Percentiles rank a stretch among this genome's conserved stretches.
These are phyloP conservation scores for Ptychadena robeensis DNA, from an alignment of 2,797 vertebrate species.

Conservation along the genomic window DNA sequence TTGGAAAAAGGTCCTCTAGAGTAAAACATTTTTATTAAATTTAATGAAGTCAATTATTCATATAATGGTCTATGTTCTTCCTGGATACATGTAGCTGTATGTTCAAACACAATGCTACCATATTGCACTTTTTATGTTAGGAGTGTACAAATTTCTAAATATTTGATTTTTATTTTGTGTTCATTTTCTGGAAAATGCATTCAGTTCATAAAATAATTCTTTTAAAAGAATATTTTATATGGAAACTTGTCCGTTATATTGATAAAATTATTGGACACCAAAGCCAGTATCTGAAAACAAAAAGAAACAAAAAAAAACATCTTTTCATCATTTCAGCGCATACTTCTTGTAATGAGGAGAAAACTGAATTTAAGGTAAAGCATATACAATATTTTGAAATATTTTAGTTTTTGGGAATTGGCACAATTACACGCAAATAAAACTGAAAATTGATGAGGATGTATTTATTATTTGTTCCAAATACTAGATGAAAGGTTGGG, in stretches of 20 bases:
- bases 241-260: slow-evolving; percentile 50
- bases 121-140: slow-evolving; percentile 19
- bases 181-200: slow-evolving; percentile 29
- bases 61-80: slow-evolving; percentile 43
- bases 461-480: slow-evolving; percentile 42
- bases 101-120: slow-evolving; percentile 31
- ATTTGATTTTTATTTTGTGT: slow-evolving; percentile 45
- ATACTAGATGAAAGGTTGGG: slow-evolving; percentile 18
- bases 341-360: slow-evolving; percentile 44
- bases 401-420: slow-evolving; percentile 52
- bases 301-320: not conserved
- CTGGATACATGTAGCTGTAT: slow-evolving; percentile 43
- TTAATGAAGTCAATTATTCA: slow-evolving; percentile 22
- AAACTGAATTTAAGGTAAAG: slow-evolving; percentile 36
- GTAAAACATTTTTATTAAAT: slow-evolving; percentile 23
- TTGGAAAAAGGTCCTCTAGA: slow-evolving; percentile 33
- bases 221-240: slow-evolving; percentile 47
- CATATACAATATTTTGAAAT: slow-evolving; percentile 49
- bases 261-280: slow-evolving; percentile 49
- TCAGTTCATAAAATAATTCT: slow-evolving; percentile 42
- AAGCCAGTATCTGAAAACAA: slow-evolving; percentile 41
- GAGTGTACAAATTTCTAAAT: slow-evolving; percentile 28
- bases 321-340: slow-evolving; percentile 40
- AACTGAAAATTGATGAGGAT: slow-evolving; percentile 44
- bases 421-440: slow-evolving; percentile 49